phyloP scores from a whole-genome alignment of 1,140 invertebrate genomes.

The Leptinotarsa undecemlineata region DNA sequence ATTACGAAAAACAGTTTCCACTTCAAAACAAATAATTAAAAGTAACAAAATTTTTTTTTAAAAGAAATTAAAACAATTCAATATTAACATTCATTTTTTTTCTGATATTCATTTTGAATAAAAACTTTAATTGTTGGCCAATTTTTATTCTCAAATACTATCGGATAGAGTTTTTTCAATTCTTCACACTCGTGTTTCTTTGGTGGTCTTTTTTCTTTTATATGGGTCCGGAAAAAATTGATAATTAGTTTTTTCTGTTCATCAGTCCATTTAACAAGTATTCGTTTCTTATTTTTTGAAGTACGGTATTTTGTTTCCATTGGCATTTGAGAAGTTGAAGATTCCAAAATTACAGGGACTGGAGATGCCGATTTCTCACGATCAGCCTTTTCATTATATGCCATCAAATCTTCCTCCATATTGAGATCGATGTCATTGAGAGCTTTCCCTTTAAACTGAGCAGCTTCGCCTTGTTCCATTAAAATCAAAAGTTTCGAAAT shows the following conservation, averaged over 20 bases:
- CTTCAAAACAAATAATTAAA: neutral
- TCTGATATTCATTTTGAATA: neutral
- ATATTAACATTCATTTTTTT: neutral
- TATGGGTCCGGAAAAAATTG: neutral
- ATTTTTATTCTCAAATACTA: neutral
- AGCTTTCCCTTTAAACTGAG: slow-evolving; percentile 45
- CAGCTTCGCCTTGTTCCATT: slow-evolving; percentile 47
- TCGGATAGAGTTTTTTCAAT: neutral
- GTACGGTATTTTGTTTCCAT: neutral
- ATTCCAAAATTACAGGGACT: neutral
- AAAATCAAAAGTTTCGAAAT: slow-evolving; percentile 41
- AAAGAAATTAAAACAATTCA: neutral
- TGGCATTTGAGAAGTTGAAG: neutral
- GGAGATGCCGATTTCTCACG: neutral
- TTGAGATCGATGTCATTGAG: slow-evolving; percentile 43
- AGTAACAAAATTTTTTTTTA: neutral
- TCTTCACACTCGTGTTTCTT: slow-evolving; percentile 10
- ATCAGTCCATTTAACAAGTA: neutral
- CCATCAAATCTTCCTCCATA: slow-evolving; percentile 10
- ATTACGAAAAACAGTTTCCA: neutral
- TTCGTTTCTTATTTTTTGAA: neutral
- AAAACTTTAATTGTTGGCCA: neutral
- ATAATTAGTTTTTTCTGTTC: neutral
- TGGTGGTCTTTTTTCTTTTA: slow-evolving; percentile 1
- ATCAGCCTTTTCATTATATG: neutral